Percentiles rank a stretch among this genome's conserved stretches.
Conservation (phyloP, 2,113 vertebrate species). For the Sinocyclocheilus anophthalmus region DNA sequence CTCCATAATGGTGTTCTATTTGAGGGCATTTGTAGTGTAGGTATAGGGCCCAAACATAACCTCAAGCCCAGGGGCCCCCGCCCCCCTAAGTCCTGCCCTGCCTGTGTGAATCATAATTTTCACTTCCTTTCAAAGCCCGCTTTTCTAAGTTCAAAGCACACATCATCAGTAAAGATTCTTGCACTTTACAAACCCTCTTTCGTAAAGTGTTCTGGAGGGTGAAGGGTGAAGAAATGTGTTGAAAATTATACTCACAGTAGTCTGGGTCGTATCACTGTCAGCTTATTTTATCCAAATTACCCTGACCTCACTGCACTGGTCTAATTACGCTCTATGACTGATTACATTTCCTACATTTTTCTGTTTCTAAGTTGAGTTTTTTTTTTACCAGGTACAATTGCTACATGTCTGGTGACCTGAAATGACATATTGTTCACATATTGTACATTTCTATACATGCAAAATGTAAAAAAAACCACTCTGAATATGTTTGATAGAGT, state of each 20-base stretch:
- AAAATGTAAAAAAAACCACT: neutral
- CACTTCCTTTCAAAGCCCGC: conserved; percentile 38
- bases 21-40: no score
- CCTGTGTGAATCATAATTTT: conserved; percentile 11
- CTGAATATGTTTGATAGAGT: no score
- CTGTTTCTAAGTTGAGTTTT: conserved; percentile 17
- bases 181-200: neutral
- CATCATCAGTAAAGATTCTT: conserved; percentile 18
- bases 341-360: conserved; percentile 47
- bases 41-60: no score
- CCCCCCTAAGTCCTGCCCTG: no score
- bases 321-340: conserved; percentile 43
- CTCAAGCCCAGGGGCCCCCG: no score
- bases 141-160: conserved; percentile 23
- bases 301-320: conserved; percentile 44
- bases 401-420: neutral
- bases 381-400: conserved; percentile 15
- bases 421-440: neutral
- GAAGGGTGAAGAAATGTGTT: conserved; percentile 42
- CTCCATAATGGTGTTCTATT: no score
- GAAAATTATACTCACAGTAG: conserved; percentile 16
- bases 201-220: conserved; percentile 9
- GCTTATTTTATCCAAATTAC: conserved; percentile 46
- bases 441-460: neutral
- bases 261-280: conserved; percentile 57